phyloP scores from a whole-genome alignment of 2,113 vertebrate genomes.

The Triplophysa tibetana region DNA sequence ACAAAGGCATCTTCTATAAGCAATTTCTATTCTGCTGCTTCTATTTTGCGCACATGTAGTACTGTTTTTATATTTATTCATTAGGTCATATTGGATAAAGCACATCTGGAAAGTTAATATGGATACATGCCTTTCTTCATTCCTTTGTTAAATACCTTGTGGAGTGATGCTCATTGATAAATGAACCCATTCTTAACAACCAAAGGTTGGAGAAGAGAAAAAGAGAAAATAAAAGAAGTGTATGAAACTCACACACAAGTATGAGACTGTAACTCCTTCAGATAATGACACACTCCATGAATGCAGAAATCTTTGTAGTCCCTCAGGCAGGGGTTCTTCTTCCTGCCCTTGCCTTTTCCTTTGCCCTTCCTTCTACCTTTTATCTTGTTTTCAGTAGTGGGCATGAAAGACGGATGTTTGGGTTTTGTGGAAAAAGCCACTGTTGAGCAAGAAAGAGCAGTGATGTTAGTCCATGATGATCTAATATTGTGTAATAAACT shows the following conservation, averaged over 20 bases:
- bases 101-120: too few species aligned
- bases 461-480: conserved; percentile 4
- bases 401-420: conserved; percentile 61
- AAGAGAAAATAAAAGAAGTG: background rate
- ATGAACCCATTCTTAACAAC: too few species aligned
- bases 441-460: conserved; percentile 54
- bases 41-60: too few species aligned
- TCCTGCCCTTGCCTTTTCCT: conserved; percentile 76
- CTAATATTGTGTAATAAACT: background rate
- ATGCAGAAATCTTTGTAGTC: conserved; percentile 84
- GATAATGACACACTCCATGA: conserved; percentile 80
- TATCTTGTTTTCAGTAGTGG: conserved; percentile 13
- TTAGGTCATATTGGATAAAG: too few species aligned
- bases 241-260: conserved; percentile 79
- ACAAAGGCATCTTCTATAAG: background rate
- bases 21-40: background rate
- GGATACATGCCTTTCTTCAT: too few species aligned
- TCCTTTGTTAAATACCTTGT: too few species aligned
- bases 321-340: conserved; percentile 79
- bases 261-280: conserved; percentile 70
- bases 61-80: too few species aligned
- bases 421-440: conserved; percentile 79
- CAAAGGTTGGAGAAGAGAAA: background rate
- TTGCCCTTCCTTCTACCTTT: conserved; percentile 65
- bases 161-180: too few species aligned